Percentiles rank a stretch among this genome's conserved stretches.
phyloP scores from a whole-genome alignment of 1,140 invertebrate genomes.

The Ceratosolen fusciceps region DNA sequence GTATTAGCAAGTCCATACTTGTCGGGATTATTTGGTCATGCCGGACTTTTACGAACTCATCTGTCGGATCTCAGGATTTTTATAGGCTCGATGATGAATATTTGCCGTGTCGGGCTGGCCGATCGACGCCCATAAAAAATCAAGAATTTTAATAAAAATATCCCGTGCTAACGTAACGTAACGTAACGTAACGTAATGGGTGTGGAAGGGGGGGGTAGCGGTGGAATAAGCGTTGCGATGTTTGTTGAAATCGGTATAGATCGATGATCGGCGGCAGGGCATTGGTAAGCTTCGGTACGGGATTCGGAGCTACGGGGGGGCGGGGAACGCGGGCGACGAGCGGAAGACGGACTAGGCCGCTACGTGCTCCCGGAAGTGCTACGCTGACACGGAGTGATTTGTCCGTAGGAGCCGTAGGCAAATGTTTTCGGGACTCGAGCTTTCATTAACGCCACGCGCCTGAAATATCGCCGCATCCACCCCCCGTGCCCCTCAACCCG shows the following conservation, averaged over 20 bases:
- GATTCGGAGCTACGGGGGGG: too few species aligned
- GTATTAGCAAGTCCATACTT: constrained; percentile 11
- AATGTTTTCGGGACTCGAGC: constrained; percentile 40
- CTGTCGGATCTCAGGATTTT: not conserved
- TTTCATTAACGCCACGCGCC: constrained; percentile 42
- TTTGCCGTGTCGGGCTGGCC: not conserved
- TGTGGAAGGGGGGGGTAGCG: not conserved
- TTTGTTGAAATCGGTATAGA: not conserved
- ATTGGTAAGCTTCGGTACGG: not conserved
- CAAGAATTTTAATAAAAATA: not conserved
- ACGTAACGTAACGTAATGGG: not conserved
- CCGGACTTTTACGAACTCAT: not conserved
- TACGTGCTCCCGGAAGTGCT: not conserved
- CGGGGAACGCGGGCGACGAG: too few species aligned
- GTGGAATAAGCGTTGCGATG: too few species aligned
- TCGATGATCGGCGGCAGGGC: not conserved
- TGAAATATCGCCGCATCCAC: constrained; percentile 32
- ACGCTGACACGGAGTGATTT: constrained; percentile 41
- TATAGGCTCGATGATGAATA: not conserved
- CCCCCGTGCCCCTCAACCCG: not conserved
- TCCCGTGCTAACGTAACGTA: not conserved
- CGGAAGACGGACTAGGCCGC: not conserved
- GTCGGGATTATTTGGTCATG: too few species aligned
- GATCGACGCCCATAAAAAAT: not conserved
- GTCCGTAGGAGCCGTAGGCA: constrained; percentile 35